These are phyloP conservation scores for Oxyura jamaicensis DNA, from an alignment of 2,113 vertebrate genomes.

Conservation along the genomic window DNA sequence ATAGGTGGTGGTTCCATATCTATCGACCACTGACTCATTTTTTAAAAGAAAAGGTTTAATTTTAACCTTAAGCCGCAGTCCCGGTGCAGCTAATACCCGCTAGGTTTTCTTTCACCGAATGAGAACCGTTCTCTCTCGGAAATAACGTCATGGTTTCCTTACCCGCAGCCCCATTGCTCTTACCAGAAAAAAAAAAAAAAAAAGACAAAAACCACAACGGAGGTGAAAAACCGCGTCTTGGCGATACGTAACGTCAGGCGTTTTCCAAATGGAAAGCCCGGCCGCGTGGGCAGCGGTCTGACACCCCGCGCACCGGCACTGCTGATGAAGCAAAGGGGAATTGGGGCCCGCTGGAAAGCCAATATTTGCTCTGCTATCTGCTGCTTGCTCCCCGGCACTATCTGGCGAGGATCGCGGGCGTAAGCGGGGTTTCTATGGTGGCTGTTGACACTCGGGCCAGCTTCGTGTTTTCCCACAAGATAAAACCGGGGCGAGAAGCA, in stretches of 20 bases:
- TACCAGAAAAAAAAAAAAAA: not conserved
- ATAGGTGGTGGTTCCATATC: not conserved
- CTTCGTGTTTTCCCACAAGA: constrained; percentile 14
- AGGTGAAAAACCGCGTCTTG: not conserved
- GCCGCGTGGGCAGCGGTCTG: not conserved
- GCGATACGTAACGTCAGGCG: not conserved
- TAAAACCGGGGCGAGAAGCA: not conserved
- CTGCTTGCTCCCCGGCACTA: not conserved
- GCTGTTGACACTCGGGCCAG: not conserved
- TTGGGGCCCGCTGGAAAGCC: not conserved
- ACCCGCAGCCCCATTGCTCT: not conserved
- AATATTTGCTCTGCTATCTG: constrained; percentile 35
- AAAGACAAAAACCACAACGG: not conserved
- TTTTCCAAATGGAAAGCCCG: not conserved
- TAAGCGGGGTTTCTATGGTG: not conserved
- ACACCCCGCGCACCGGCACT: not conserved
- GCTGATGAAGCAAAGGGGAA: not conserved
- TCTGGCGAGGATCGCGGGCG: not conserved
- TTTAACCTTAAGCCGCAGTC: not conserved
- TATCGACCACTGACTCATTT: not conserved
- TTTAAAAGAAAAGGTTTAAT: not conserved
- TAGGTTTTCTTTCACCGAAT: not conserved
- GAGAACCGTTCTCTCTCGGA: not conserved
- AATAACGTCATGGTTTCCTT: not conserved
- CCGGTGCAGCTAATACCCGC: fast-evolving